Evolutionary conservation across 2,888 invertebrate species (phyloP).

Genomic region (Drosophila prolongata): DNA sequence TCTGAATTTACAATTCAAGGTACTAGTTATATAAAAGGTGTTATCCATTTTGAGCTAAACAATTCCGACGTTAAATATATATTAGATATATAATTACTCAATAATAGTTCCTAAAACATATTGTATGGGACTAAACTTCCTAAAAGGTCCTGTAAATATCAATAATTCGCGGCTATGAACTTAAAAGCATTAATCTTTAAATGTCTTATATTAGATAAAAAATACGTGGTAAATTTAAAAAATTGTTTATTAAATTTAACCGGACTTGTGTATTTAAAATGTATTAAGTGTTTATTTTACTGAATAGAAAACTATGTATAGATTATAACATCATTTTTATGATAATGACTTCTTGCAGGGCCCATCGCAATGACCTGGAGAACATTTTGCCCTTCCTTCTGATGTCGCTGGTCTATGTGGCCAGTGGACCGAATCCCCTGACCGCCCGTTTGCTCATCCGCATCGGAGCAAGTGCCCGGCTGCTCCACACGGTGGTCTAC

Average conservation of each 20-base stretch:
- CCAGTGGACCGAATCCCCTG: conserved; percentile 85
- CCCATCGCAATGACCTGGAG: conserved; percentile 89
- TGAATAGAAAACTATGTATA: too few relatives aligned
- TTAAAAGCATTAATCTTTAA: not conserved
- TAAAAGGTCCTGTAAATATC: not conserved
- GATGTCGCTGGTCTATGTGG: conserved; percentile 86
- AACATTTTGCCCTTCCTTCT: conserved; percentile 87
- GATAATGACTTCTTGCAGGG: conserved; percentile 83
- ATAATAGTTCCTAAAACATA: too few relatives aligned
- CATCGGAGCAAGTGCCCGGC: conserved; percentile 85
- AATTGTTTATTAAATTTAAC: too few relatives aligned
- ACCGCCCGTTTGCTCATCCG: conserved; percentile 86
- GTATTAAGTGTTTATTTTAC: too few relatives aligned
- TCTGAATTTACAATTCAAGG: too few relatives aligned
- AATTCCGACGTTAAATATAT: too few relatives aligned
- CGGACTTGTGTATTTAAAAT: too few relatives aligned
- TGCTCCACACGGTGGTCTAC: conserved; percentile 87
- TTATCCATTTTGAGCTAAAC: too few relatives aligned
- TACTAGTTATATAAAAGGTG: too few relatives aligned
- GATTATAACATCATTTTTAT: too few relatives aligned
- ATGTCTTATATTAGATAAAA: not conserved
- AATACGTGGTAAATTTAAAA: not conserved
- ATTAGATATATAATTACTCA: too few relatives aligned
- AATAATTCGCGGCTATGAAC: not conserved
- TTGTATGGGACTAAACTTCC: too few relatives aligned